Conservation (phyloP, 1,140 invertebrate species). For the Camponotus pennsylvanicus region DNA sequence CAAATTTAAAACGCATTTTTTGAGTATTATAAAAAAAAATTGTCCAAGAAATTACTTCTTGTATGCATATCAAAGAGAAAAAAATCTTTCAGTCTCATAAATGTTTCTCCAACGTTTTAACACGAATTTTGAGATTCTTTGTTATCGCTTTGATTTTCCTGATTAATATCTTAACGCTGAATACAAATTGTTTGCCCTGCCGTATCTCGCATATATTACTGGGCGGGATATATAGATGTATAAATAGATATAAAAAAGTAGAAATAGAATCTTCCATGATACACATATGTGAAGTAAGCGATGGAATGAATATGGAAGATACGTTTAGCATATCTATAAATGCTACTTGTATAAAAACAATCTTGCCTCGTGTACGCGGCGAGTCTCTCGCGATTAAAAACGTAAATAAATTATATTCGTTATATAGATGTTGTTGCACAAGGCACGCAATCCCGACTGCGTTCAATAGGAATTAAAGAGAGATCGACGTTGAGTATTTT, state of each 20-base stretch:
- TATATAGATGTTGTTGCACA: slow-evolving; percentile 55
- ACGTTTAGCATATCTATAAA: slow-evolving; percentile 8
- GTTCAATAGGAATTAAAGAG: slow-evolving; percentile 49
- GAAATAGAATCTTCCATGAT: slow-evolving; percentile 48
- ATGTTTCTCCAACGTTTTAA: background rate
- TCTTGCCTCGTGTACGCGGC: slow-evolving; percentile 7
- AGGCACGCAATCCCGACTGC: slow-evolving; percentile 64
- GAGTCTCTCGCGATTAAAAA: slow-evolving; percentile 29
- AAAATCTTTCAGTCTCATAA: background rate
- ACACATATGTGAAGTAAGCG: slow-evolving; percentile 33
- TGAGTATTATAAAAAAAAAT: background rate
- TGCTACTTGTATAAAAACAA: slow-evolving; percentile 34
- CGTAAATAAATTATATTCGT: slow-evolving; percentile 62
- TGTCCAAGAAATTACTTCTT: background rate
- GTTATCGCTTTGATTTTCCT: background rate
- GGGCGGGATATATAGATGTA: slow-evolving; percentile 48
- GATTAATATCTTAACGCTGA: slow-evolving; percentile 10
- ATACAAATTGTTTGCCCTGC: slow-evolving; percentile 15
- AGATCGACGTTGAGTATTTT: slow-evolving; percentile 59
- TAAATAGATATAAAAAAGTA: slow-evolving; percentile 74
- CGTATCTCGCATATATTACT: slow-evolving; percentile 47
- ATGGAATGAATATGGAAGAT: slow-evolving; percentile 47
- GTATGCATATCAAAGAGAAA: background rate
- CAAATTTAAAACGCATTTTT: slow-evolving; percentile 18
- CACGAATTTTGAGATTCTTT: background rate